These are phyloP conservation scores for Campoletis raptor DNA, from an alignment of 2,888 invertebrate species.

Conservation along the genomic window DNA sequence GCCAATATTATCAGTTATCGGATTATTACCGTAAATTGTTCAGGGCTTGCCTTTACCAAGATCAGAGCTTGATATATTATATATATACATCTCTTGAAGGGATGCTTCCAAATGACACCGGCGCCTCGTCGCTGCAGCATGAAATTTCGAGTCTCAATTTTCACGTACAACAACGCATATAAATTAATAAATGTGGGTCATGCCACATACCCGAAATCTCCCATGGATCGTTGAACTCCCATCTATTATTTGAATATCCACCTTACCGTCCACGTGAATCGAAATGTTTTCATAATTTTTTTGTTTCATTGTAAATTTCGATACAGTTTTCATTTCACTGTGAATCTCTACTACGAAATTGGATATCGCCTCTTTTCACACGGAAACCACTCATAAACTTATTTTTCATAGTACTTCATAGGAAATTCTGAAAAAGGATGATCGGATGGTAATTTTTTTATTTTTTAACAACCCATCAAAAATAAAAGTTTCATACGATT, in stretches of 20 bases:
- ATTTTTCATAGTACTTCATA: too few relatives aligned
- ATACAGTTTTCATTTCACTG: not conserved
- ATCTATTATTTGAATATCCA: not conserved
- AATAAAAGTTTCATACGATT: too few relatives aligned
- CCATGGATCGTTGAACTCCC: not conserved
- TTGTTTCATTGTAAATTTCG: not conserved
- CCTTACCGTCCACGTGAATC: not conserved
- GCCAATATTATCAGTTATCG: constrained; percentile 82
- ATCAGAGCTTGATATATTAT: constrained; percentile 30
- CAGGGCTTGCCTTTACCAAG: constrained; percentile 77
- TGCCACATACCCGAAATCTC: not conserved
- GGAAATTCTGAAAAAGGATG: too few relatives aligned
- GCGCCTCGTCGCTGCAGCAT: constrained; percentile 37
- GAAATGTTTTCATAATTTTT: not conserved
- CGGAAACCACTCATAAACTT: too few relatives aligned
- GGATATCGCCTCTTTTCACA: too few relatives aligned
- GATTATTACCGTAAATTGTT: constrained; percentile 82
- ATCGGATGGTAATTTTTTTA: too few relatives aligned
- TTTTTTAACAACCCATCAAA: too few relatives aligned
- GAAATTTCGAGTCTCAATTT: constrained; percentile 57
- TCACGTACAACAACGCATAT: constrained; percentile 20
- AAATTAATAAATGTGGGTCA: constrained; percentile 6
- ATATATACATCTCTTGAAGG: constrained; percentile 9
- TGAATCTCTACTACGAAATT: too few relatives aligned
- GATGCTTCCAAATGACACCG: not conserved